Conservation (phyloP, 1,140 invertebrate species). For the Philotrypesis tridentata region DNA sequence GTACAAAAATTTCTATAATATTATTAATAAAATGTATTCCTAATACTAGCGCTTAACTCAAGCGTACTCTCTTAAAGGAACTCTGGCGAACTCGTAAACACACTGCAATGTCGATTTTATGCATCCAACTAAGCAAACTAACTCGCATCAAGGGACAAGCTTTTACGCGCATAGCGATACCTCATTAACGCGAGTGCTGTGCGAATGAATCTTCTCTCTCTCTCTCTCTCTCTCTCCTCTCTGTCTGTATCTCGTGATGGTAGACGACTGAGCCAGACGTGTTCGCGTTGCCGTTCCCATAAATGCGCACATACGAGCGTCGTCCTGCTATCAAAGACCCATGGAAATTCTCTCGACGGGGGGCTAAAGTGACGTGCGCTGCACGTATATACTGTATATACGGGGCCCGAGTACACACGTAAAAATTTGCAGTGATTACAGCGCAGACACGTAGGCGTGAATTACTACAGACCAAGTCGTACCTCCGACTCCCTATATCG, state of each 20-base stretch:
- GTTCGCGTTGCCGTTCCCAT: constrained; percentile 60
- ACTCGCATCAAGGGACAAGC: not conserved
- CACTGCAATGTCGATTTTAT: constrained; percentile 18
- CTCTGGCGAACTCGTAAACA: not conserved
- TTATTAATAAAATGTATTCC: too few species aligned
- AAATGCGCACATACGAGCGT: constrained; percentile 52
- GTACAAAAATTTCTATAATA: too few species aligned
- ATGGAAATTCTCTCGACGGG: constrained; percentile 65
- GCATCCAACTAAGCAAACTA: not conserved
- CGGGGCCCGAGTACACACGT: constrained; percentile 55
- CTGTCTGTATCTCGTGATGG: too few species aligned
- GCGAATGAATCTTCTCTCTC: constrained; percentile 40
- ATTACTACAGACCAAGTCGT: constrained; percentile 62
- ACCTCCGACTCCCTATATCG: too few species aligned
- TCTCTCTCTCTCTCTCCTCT: too few species aligned
- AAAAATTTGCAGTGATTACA: constrained; percentile 61
- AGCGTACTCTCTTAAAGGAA: not conserved
- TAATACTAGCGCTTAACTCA: not conserved
- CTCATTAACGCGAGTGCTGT: not conserved
- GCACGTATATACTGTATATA: too few species aligned
- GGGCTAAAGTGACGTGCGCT: constrained; percentile 57
- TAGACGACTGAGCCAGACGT: not conserved
- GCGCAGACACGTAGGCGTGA: constrained; percentile 62
- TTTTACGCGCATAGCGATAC: not conserved
- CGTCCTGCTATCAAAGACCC: constrained; percentile 58